These are phyloP conservation scores for Lamprotornis superbus DNA, from an alignment of 2,113 vertebrate genomes.

Conservation along the genomic window DNA sequence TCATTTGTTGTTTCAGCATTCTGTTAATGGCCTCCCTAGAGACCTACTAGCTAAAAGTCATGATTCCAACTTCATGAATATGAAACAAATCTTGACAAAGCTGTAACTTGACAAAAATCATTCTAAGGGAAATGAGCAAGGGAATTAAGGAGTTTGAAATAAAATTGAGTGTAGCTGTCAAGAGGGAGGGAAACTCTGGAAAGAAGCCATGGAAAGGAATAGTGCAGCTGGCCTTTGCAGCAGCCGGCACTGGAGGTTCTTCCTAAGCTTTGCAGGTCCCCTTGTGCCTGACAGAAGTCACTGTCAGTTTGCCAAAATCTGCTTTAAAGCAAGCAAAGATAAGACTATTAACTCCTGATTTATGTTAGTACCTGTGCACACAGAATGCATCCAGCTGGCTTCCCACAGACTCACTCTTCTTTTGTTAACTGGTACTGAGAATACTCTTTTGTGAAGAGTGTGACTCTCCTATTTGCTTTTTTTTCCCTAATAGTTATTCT, in stretches of 20 bases:
- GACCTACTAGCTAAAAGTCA: not conserved
- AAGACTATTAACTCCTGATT: not conserved
- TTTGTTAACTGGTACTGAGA: not conserved
- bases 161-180: not conserved
- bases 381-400: not conserved
- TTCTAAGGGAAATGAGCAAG: not conserved
- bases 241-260: not conserved
- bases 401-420: not conserved
- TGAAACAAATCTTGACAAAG: not conserved
- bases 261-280: not conserved
- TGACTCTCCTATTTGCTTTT: not conserved
- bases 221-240: not conserved
- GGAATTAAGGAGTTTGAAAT: not conserved
- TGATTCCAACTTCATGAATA: not conserved
- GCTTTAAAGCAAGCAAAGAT: not conserved
- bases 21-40: not conserved
- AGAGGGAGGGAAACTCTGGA: not conserved
- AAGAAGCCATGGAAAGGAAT: not conserved
- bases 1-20: not conserved
- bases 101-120: not conserved
- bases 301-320: not conserved
- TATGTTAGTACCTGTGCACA: not conserved
- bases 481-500: not conserved
- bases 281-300: not conserved
- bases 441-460: not conserved